Evolutionary conservation across 2,113 vertebrate species (phyloP), one percentile per base, ranked within the genome.

Genomic region (Oryzias javanicus): DNA sequence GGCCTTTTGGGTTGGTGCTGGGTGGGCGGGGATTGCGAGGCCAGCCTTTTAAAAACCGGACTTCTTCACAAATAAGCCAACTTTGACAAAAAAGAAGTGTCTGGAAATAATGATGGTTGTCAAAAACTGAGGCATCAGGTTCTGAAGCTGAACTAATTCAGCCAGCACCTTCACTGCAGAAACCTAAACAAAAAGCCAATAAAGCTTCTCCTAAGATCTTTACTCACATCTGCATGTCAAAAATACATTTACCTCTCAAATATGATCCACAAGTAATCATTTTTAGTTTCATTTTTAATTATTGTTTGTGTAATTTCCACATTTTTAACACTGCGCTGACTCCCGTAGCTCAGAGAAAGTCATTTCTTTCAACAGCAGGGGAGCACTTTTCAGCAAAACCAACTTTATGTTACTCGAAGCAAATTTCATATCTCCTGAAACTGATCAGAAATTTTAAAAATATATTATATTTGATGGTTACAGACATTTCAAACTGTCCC

Each of bases 1-100:
- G 27, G 67, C 59, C 66, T 76, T 76, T 71, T 86, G 78, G 83
- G 68, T 84, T 61, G 76, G 59, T 25, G 60, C 68, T 64, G 49
- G 65, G 76, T 78, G 81, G 86, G 80, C 59, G 81, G 76, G 71
- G 76, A 58, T 41, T 71, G 72, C 42, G 7, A 22, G 58, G 53
- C 57, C 18, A 60, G 57, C 27, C 53, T 63, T 66, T 69, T 45
- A 67, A 67, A 80, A 77, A 46, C 62, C 56, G 49, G 57, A 69
- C 72, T 67, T 71, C 51, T 55, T 47, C 49, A 64, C 64, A 67
- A 42, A 55, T 16, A 42, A 76, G 55, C 25, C 24, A 53, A 24
- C 42, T 51, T 3, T 46, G 25, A 60, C 41, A 29, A 54, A 35
- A 42, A 49, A 25, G 44, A 53, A 55, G 10, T 10, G 35, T 35